Percentiles rank a stretch among this genome's conserved stretches.
Conservation (phyloP, 2,113 vertebrate genomes). For the Dendropsophus ebraccatus region DNA sequence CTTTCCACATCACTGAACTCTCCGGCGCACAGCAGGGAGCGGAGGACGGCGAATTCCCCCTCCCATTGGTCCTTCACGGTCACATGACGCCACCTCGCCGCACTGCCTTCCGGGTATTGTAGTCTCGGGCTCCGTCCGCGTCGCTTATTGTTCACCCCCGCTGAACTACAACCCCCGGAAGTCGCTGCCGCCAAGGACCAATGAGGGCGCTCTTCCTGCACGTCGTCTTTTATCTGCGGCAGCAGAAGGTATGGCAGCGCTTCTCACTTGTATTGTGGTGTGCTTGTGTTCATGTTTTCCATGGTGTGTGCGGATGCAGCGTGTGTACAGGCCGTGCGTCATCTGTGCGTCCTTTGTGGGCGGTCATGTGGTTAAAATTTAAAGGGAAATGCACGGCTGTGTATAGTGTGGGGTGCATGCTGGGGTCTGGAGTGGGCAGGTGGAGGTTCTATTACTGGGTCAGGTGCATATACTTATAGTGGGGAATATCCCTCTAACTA, state of each 20-base stretch:
- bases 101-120: neutral
- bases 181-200: neutral
- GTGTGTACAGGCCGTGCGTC: neutral
- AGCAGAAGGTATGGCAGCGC: conserved; percentile 21
- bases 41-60: neutral
- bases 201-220: conserved; percentile 27
- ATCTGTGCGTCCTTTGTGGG: neutral
- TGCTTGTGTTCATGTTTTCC: neutral
- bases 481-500: too few species aligned
- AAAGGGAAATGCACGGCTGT: neutral
- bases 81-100: neutral
- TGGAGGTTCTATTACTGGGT: neutral
- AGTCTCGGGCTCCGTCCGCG: neutral
- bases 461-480: neutral
- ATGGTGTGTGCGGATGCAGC: neutral
- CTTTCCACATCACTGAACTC: conserved; percentile 34
- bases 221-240: neutral
- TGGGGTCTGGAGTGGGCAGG: neutral
- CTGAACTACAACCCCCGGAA: conserved; percentile 23
- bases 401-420: neutral
- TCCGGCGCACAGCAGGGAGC: neutral
- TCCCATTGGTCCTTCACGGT: neutral
- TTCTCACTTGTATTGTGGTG: neutral
- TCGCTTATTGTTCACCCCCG: neutral
- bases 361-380: neutral